Evolutionary conservation across 2,888 invertebrate genomes (phyloP).

Genomic region (Leptodirus hochenwartii): DNA sequence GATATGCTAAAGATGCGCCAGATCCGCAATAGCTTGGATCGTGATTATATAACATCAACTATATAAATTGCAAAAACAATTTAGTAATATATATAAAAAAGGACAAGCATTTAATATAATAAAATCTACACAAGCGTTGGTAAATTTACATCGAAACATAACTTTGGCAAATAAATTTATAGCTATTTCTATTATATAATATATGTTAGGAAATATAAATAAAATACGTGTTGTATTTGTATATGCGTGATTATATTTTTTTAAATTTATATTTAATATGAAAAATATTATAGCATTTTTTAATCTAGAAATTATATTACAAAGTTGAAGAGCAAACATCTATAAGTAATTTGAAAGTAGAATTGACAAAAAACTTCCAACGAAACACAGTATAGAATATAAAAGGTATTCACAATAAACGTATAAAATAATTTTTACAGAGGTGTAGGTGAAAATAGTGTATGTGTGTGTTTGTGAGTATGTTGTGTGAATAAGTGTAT

Average conservation of each 20-base stretch:
- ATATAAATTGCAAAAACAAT: too few species aligned
- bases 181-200: conserved; percentile 6
- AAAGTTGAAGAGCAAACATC: conserved; percentile 26
- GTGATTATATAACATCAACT: too few species aligned
- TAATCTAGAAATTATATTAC: conserved; percentile 27
- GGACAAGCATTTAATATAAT: conserved; percentile 7
- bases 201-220: conserved; percentile 13
- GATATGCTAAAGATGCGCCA: conserved; percentile 54
- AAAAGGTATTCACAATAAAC: conserved; percentile 24
- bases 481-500: too few species aligned
- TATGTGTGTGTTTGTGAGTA: too few species aligned
- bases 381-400: conserved; percentile 15
- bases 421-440: conserved; percentile 22
- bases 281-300: conserved; percentile 28
- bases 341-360: conserved; percentile 19
- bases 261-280: conserved; percentile 27
- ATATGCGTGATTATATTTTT: conserved; percentile 28
- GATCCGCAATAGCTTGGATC: conserved; percentile 29
- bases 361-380: conserved; percentile 19
- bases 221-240: conserved; percentile 21
- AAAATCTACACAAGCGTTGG: too few species aligned
- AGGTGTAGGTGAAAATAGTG: too few species aligned
- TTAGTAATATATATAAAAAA: conserved; percentile 8
- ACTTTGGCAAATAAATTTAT: conserved; percentile 7
- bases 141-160: conserved; percentile 7